Conservation (phyloP, 2,113 vertebrate genomes). For the Caloenas nicobarica region DNA sequence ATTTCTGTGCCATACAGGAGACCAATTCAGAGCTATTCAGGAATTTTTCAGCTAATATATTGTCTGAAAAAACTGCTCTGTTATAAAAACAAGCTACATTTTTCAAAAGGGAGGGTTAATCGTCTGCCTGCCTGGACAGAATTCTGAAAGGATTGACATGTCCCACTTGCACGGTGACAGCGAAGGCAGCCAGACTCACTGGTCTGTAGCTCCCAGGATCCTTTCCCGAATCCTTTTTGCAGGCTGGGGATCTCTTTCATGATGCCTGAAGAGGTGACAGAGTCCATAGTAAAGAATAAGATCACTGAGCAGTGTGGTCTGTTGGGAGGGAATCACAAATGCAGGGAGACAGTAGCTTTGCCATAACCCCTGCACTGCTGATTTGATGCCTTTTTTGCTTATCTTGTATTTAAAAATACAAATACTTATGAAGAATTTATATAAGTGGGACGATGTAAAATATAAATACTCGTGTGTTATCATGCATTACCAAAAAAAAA, state of each 20-base stretch:
- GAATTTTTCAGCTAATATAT: constrained; percentile 21
- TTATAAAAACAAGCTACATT: neutral
- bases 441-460: neutral
- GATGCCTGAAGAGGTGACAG: neutral
- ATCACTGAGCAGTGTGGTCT: neutral
- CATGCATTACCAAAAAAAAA: neutral
- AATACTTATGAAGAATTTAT: neutral
- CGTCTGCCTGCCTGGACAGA: neutral
- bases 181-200: neutral
- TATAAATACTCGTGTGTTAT: neutral
- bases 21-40: neutral
- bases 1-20: neutral
- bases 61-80: neutral
- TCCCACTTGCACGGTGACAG: neutral
- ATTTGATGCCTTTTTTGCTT: neutral
- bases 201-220: neutral
- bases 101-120: neutral
- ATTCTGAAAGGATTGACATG: accelerated
- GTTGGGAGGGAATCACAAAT: neutral
- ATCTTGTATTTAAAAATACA: neutral
- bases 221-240: neutral
- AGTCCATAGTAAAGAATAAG: neutral
- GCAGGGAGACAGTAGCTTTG: neutral
- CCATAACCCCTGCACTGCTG: neutral
- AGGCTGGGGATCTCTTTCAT: neutral